These are phyloP conservation scores for Radopholus similis DNA, from an alignment of 1,140 invertebrate species.

Conservation along the genomic window DNA sequence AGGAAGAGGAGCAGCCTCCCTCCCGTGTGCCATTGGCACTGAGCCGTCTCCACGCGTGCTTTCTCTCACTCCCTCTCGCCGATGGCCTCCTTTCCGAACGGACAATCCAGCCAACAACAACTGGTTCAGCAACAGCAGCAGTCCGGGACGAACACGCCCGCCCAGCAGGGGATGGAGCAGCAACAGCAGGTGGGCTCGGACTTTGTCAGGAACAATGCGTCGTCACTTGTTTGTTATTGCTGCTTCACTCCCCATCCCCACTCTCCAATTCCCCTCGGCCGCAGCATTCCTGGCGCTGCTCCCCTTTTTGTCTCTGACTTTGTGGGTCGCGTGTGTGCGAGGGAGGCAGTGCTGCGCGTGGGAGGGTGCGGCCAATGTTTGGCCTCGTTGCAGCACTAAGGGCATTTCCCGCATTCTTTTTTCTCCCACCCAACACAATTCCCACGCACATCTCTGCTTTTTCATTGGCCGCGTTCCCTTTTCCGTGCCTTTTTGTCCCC, in stretches of 20 bases:
- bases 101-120: neutral
- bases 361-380: too few species aligned
- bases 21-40: neutral
- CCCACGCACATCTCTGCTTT: too few species aligned
- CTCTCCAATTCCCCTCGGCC: too few species aligned
- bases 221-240: neutral
- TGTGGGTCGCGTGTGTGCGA: too few species aligned
- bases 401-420: too few species aligned
- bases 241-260: neutral
- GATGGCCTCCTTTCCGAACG: neutral
- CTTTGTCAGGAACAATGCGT: neutral
- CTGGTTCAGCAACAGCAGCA: conserved; percentile 3
- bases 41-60: neutral
- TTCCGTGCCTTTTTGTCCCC: too few species aligned
- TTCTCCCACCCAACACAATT: too few species aligned
- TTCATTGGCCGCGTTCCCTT: too few species aligned
- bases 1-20: neutral
- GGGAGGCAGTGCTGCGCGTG: too few species aligned
- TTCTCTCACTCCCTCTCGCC: neutral
- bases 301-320: too few species aligned
- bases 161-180: conserved; percentile 1
- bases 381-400: too few species aligned
- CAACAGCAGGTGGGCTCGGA: conserved; percentile 6
- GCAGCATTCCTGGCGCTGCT: too few species aligned
- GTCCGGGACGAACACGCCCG: conserved; percentile 6